These are phyloP conservation scores for Cheilosia vernalis DNA, from an alignment of 2,888 invertebrate species.

Conservation along the genomic window DNA sequence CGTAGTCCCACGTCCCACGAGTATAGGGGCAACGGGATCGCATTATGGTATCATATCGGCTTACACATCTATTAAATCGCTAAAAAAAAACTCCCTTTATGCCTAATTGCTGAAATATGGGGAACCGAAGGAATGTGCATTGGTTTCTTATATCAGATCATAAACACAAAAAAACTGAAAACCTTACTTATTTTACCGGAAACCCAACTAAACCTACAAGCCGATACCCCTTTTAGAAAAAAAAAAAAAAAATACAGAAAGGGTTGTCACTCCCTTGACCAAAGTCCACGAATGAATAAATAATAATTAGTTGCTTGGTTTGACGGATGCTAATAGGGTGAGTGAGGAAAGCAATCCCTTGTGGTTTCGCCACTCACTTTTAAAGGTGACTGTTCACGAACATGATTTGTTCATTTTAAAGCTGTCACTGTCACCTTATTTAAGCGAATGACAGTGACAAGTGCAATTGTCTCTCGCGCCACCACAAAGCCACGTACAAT, in stretches of 20 bases:
- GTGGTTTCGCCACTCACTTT: conserved; percentile 41
- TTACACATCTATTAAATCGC: conserved; percentile 69
- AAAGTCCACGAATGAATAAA: conserved; percentile 41
- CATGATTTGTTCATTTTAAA: conserved; percentile 56
- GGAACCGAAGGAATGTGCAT: conserved; percentile 21
- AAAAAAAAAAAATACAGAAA: conserved; percentile 21
- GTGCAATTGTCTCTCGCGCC: conserved; percentile 23
- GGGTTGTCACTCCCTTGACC: conserved; percentile 59
- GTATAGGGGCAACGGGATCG: conserved; percentile 70
- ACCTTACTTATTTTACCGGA: conserved; percentile 36
- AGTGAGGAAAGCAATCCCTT: conserved; percentile 36
- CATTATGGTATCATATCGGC: conserved; percentile 68
- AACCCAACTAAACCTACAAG: conserved; percentile 18
- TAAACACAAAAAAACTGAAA: not conserved
- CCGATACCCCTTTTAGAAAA: not conserved
- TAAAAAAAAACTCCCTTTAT: conserved; percentile 33
- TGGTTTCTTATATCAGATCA: conserved; percentile 26
- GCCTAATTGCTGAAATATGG: conserved; percentile 31
- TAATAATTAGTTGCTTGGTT: conserved; percentile 46
- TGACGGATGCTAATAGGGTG: not conserved
- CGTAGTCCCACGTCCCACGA: conserved; percentile 63
- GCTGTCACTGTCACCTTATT: conserved; percentile 32
- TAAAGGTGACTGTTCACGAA: conserved; percentile 29
- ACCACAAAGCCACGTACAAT: conserved; percentile 2
- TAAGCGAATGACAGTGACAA: conserved; percentile 47